Percentiles rank a stretch among this genome's conserved stretches.
Evolutionary conservation across 2,113 vertebrate genomes (phyloP).

Genomic region (Brachyhypopomus gauderio): DNA sequence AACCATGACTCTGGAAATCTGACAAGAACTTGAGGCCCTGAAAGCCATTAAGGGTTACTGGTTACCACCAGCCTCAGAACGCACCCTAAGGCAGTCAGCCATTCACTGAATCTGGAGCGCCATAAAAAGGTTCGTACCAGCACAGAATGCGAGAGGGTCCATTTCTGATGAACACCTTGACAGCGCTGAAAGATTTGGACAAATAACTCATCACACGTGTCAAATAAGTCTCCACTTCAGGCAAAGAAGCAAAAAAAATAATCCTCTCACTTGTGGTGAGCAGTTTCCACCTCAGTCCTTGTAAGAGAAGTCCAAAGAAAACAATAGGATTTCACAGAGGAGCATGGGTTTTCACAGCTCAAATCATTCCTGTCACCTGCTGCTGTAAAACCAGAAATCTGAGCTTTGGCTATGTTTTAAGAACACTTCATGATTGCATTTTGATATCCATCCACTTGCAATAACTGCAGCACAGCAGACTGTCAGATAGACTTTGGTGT

Average conservation of each 20-base stretch:
- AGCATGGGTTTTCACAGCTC: conserved; percentile 1
- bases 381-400: conserved; percentile 15
- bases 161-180: conserved; percentile 19
- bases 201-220: conserved; percentile 55
- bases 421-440: not conserved
- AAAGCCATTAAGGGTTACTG: too few species aligned
- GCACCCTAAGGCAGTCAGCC: too few species aligned
- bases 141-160: conserved; percentile 11
- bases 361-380: conserved; percentile 62
- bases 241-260: conserved; percentile 30
- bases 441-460: not conserved
- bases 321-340: conserved; percentile 28
- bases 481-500: not conserved
- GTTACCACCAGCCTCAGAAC: too few species aligned
- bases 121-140: not conserved
- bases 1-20: too few species aligned
- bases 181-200: not conserved
- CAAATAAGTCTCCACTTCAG: conserved; percentile 50
- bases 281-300: too few species aligned
- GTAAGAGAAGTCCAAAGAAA: conserved; percentile 54
- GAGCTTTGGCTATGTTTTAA: not conserved
- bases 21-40: too few species aligned
- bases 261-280: too few species aligned
- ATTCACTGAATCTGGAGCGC: too few species aligned
- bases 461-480: not conserved